A percentile compares a stretch with the other conserved stretches of the same genome.
These are phyloP conservation scores for Leuciscus waleckii DNA, from an alignment of 2,797 vertebrate genomes.

Conservation along the genomic window DNA sequence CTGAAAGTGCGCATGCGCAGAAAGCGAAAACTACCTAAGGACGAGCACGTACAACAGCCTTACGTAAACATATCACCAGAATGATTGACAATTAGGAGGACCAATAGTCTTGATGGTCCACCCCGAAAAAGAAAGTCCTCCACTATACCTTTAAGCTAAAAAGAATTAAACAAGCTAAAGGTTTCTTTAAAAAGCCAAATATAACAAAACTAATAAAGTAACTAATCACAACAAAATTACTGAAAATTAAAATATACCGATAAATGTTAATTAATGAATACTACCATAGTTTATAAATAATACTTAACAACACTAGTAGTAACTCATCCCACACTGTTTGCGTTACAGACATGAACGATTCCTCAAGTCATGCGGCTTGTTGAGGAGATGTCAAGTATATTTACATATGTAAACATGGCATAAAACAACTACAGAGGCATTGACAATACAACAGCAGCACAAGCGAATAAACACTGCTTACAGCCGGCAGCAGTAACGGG, in stretches of 20 bases:
- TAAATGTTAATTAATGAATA: neutral
- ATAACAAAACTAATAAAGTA: neutral
- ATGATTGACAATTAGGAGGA: no score
- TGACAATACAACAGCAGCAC: conserved; percentile 11
- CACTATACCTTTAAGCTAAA: neutral
- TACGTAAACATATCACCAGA: no score
- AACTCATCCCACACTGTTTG: neutral
- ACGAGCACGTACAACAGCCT: no score
- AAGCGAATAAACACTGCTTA: conserved; percentile 5
- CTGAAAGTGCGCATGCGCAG: no score
- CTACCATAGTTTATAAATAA: neutral
- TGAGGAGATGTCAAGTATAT: neutral
- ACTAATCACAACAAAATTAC: neutral
- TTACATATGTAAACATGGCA: neutral
- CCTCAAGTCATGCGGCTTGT: neutral
- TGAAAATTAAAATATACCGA: neutral
- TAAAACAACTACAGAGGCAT: neutral
- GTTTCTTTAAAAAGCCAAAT: no score
- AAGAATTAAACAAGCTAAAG: neutral
- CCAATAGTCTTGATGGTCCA: no score
- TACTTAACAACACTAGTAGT: neutral
- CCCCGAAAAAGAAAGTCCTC: no score
- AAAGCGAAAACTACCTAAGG: no score
- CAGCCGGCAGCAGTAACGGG: conserved; percentile 2
- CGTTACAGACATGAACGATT: neutral